Evolutionary conservation across 1,140 invertebrate genomes (phyloP).

Genomic region (Dendroctonus valens): DNA sequence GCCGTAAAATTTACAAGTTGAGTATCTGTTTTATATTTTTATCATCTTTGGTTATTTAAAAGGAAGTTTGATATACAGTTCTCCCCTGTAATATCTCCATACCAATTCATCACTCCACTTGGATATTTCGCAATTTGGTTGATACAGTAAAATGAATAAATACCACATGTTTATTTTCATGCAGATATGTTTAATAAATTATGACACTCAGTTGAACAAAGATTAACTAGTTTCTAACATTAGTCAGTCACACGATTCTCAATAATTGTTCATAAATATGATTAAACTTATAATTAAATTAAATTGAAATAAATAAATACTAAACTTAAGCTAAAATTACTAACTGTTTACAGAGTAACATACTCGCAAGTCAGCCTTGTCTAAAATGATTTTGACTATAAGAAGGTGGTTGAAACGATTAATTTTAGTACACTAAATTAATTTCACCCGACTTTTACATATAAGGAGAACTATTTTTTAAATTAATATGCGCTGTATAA

Average conservation of each 20-base stretch:
- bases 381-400: not conserved
- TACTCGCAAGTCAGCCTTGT: not conserved
- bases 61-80: not conserved
- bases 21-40: not conserved
- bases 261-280: not conserved
- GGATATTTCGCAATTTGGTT: not conserved
- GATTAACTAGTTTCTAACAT: not conserved
- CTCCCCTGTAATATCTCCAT: not conserved
- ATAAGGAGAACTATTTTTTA: not conserved
- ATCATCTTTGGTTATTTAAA: not conserved
- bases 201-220: constrained; percentile 6
- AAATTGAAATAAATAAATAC: constrained; percentile 1
- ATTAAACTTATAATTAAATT: constrained; percentile 4
- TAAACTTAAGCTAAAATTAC: constrained; percentile 2
- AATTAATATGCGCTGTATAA: no score
- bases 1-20: not conserved
- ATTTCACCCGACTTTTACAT: not conserved
- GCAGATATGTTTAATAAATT: constrained; percentile 7
- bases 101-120: not conserved
- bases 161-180: not conserved
- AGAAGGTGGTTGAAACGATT: not conserved
- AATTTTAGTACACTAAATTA: not conserved
- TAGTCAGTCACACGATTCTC: constrained; percentile 5
- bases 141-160: not conserved
- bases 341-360: not conserved